Conservation (phyloP, 1,140 invertebrate species). For the Delia radicum region DNA sequence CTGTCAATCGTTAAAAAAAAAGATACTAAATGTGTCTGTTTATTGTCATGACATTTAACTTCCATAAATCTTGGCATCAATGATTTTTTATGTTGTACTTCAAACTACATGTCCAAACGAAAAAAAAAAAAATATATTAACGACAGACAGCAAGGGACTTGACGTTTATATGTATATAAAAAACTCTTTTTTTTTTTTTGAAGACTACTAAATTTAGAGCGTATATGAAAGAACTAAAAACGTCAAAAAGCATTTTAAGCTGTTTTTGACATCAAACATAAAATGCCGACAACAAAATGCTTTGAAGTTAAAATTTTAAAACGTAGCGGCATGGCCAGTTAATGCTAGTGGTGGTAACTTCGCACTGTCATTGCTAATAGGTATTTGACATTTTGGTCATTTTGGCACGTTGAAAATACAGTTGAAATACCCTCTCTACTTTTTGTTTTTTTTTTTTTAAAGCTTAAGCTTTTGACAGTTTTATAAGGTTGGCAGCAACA, state of each 20-base stretch:
- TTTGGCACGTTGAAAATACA: conserved; percentile 32
- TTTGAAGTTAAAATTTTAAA: conserved; percentile 9
- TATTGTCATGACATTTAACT: conserved; percentile 23
- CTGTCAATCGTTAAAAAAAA: conserved; percentile 47
- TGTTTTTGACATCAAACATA: conserved; percentile 12
- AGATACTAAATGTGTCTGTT: conserved; percentile 5
- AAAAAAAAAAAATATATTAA: neutral
- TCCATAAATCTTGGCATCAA: conserved; percentile 23
- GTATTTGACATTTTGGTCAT: conserved; percentile 32
- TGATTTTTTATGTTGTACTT: neutral
- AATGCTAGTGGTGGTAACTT: conserved; percentile 23
- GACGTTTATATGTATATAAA: neutral
- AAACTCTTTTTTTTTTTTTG: neutral
- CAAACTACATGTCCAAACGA: neutral
- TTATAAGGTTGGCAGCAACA: conserved; percentile 28
- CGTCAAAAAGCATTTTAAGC: conserved; percentile 22
- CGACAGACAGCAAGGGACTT: conserved; percentile 16
- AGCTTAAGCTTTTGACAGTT: conserved; percentile 14
- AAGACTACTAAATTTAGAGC: conserved; percentile 17
- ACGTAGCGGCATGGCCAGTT: conserved; percentile 18
- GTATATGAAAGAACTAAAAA: conserved; percentile 14
- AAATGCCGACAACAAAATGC: conserved; percentile 12
- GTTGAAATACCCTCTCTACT: neutral
- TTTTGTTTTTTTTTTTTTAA: neutral
- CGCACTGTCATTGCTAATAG: conserved; percentile 24